A percentile compares a stretch with the other conserved stretches of the same genome.
phyloP scores from a whole-genome alignment of 1,140 invertebrate species.

The Drosophila miranda region DNA sequence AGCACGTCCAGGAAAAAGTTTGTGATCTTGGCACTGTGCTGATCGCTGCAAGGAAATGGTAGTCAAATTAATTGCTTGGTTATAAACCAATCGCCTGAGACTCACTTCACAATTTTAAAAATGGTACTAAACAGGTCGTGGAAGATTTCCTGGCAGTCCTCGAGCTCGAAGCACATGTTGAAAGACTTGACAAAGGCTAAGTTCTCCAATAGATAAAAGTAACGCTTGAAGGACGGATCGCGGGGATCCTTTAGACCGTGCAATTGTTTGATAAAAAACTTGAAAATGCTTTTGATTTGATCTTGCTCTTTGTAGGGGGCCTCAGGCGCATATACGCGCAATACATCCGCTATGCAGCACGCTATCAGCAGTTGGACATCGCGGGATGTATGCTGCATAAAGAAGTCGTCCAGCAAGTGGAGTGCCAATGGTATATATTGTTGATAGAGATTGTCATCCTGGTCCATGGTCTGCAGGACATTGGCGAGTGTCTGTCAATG shows the following conservation, averaged over 20 bases:
- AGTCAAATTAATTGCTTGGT: slow-evolving; percentile 4
- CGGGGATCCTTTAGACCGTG: slow-evolving; percentile 97
- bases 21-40: slow-evolving; percentile 97
- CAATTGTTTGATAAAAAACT: slow-evolving; percentile 97
- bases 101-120: slow-evolving; percentile 97
- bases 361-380: slow-evolving; percentile 97
- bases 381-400: slow-evolving; percentile 93
- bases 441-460: slow-evolving; percentile 97
- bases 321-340: slow-evolving; percentile 99
- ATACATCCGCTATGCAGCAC: slow-evolving; percentile 98
- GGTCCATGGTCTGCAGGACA: slow-evolving; percentile 97
- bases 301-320: slow-evolving; percentile 98
- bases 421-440: slow-evolving; percentile 97
- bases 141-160: slow-evolving; percentile 98
- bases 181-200: slow-evolving; percentile 99
- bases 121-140: slow-evolving; percentile 96
- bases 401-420: slow-evolving; percentile 96
- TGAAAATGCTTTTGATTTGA: slow-evolving; percentile 95
- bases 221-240: slow-evolving; percentile 98
- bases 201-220: slow-evolving; percentile 98
- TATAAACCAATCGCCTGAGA: slow-evolving; percentile 59
- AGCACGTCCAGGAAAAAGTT: slow-evolving; percentile 98
- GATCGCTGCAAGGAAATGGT: slow-evolving; percentile 87
- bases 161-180: slow-evolving; percentile 99
- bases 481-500: slow-evolving; percentile 90